These are phyloP conservation scores for Lutra lutra DNA, from an alignment of 2,797 vertebrate species.

Conservation along the genomic window DNA sequence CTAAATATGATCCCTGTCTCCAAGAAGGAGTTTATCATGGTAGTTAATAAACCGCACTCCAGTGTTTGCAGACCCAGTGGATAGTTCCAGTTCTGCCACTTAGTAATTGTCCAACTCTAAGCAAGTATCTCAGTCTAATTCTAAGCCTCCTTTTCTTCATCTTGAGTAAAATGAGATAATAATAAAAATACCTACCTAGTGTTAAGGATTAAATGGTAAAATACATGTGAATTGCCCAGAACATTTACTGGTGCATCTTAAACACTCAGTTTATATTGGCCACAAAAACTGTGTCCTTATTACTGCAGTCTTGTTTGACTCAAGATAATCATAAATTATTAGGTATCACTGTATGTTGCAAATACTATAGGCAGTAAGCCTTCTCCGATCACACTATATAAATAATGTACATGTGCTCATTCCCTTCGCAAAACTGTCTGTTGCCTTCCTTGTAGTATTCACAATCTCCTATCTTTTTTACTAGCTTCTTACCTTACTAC, in stretches of 20 bases:
- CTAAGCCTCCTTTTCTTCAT: not conserved
- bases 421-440: not conserved
- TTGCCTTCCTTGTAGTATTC: not conserved
- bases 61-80: not conserved
- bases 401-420: not conserved
- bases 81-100: not conserved
- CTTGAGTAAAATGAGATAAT: slow-evolving; percentile 18
- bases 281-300: not conserved
- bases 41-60: not conserved
- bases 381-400: not conserved
- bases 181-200: not conserved
- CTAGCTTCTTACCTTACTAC: not conserved
- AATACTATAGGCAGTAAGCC: not conserved
- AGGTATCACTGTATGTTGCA: not conserved
- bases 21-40: not conserved
- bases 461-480: not conserved
- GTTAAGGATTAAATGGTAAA: slow-evolving; percentile 29
- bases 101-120: not conserved
- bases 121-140: not conserved
- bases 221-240: not conserved
- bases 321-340: not conserved
- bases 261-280: not conserved
- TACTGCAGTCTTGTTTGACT: not conserved
- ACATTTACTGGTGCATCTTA: not conserved
- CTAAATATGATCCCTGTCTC: not conserved